A percentile compares a stretch with the other conserved stretches of the same genome.
These are phyloP conservation scores for Neopipo cinnamomea DNA, from an alignment of 2,113 vertebrate genomes.

Conservation along the genomic window DNA sequence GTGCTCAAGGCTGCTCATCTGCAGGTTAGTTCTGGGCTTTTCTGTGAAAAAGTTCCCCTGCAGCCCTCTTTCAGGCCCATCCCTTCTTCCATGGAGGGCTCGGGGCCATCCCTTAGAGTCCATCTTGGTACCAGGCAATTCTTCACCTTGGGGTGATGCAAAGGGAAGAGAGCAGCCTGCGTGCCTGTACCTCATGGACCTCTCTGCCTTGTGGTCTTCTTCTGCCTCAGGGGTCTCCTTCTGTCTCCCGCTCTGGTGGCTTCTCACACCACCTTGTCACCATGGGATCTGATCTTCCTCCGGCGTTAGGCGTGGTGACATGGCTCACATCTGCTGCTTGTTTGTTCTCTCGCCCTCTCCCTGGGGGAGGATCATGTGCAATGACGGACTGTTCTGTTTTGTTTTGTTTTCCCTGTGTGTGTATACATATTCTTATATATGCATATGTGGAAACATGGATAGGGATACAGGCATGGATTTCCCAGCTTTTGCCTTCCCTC, in stretches of 20 bases:
- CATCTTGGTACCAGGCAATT: background rate
- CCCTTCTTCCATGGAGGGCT: background rate
- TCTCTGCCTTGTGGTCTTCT: background rate
- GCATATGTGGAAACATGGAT: background rate
- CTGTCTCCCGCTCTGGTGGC: background rate
- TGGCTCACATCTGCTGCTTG: background rate
- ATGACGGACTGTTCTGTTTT: background rate
- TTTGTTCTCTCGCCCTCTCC: background rate
- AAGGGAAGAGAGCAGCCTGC: background rate
- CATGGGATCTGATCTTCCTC: background rate
- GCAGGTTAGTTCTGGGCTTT: background rate
- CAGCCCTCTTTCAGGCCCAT: background rate
- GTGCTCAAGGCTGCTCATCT: background rate
- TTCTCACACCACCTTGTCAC: background rate
- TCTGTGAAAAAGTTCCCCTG: background rate
- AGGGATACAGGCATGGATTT: background rate
- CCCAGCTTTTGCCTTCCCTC: background rate
- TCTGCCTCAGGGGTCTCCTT: background rate
- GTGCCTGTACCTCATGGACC: background rate
- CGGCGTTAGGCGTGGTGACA: accelerated
- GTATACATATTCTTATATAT: background rate
- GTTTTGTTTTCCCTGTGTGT: background rate
- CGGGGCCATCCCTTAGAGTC: background rate
- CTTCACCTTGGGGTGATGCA: no score
- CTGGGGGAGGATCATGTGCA: background rate